phyloP scores from a whole-genome alignment of 2,113 vertebrate genomes.

The Ardeotis arabs region DNA sequence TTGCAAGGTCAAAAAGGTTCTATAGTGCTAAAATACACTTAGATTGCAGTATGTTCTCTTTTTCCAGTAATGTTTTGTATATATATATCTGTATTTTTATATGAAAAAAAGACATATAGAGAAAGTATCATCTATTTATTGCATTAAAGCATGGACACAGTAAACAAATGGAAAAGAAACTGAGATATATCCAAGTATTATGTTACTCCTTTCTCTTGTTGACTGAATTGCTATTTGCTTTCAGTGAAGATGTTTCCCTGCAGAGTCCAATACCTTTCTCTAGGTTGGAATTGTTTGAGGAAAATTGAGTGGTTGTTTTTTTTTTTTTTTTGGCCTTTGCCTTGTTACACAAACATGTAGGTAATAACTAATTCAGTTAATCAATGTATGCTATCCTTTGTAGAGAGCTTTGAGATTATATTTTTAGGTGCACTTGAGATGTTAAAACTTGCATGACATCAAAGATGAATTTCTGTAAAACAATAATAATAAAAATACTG shows the following conservation, averaged over 20 bases:
- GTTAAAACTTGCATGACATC: neutral
- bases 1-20: neutral
- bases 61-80: neutral
- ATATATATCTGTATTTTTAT: neutral
- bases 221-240: conserved; percentile 2
- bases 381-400: neutral
- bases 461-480: neutral
- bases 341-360: neutral
- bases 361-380: neutral
- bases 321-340: neutral
- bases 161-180: neutral
- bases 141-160: neutral
- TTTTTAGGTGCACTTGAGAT: neutral
- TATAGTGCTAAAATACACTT: neutral
- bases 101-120: neutral
- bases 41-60: neutral
- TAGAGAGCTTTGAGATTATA: neutral
- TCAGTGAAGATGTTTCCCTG: neutral
- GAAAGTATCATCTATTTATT: neutral
- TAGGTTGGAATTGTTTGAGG: neutral
- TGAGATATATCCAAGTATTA: neutral
- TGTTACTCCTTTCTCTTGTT: neutral
- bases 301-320: neutral
- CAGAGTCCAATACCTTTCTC: neutral
- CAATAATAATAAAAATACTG: neutral